Conservation (phyloP, 2,888 invertebrate species). For the Pandemis heparana region DNA sequence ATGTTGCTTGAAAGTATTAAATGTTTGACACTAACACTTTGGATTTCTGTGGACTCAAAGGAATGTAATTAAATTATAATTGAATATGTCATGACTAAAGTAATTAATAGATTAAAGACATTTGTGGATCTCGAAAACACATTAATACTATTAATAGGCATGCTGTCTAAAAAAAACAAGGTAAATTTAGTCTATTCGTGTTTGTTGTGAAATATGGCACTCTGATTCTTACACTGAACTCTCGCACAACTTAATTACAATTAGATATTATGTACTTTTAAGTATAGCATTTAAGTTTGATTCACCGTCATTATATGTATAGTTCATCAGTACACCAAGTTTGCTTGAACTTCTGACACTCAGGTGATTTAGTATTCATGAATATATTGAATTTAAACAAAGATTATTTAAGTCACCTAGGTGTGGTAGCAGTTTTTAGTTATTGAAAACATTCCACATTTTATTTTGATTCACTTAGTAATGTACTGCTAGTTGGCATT, state of each 20-base stretch:
- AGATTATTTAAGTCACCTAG: slow-evolving; percentile 8
- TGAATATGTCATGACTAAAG: no score
- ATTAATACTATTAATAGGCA: neutral
- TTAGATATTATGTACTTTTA: slow-evolving; percentile 22
- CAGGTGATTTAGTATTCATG: slow-evolving; percentile 9
- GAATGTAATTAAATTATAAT: no score
- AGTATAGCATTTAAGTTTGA: slow-evolving; percentile 27
- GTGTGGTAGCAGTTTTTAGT: slow-evolving; percentile 23
- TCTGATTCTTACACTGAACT: slow-evolving; percentile 41
- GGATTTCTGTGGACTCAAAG: no score
- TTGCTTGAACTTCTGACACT: neutral
- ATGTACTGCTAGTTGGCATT: neutral
- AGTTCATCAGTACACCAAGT: neutral
- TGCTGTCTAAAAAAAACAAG: slow-evolving; percentile 8
- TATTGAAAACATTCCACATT: slow-evolving; percentile 16
- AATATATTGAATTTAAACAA: neutral
- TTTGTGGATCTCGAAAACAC: no score
- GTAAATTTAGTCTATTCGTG: slow-evolving; percentile 9
- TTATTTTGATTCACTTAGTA: slow-evolving; percentile 4
- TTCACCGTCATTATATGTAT: neutral
- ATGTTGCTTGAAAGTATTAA: no score
- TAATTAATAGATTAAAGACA: no score
- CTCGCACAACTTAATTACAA: slow-evolving; percentile 36
- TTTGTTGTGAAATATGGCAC: slow-evolving; percentile 34
- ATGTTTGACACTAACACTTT: no score